Evolutionary conservation across 2,888 invertebrate species (phyloP).

Genomic region (Chalcosyrphus nemorum): DNA sequence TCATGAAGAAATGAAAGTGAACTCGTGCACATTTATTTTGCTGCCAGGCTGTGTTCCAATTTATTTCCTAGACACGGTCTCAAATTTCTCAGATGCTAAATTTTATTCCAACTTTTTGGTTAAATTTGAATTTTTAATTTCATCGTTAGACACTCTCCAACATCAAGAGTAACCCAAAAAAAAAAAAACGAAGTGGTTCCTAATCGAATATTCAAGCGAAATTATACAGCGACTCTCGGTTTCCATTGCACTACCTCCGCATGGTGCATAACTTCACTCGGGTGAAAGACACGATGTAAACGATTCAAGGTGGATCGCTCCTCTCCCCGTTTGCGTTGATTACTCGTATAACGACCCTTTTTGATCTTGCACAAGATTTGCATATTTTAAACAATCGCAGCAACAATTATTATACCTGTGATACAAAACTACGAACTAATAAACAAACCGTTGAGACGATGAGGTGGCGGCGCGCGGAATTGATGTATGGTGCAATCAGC

Average conservation of each 20-base stretch:
- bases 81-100: background rate
- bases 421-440: background rate
- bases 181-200: background rate
- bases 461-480: background rate
- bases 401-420: slow-evolving; percentile 5
- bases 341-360: background rate
- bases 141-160: background rate
- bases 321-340: background rate
- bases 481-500: background rate
- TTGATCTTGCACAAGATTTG: slow-evolving; percentile 19
- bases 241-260: background rate
- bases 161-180: slow-evolving; percentile 9
- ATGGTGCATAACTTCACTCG: background rate
- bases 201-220: slow-evolving; percentile 21
- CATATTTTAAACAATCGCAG: slow-evolving; percentile 23
- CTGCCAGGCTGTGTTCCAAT: background rate
- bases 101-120: background rate
- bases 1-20: slow-evolving; percentile 22
- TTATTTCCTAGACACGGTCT: background rate
- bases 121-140: background rate
- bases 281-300: background rate
- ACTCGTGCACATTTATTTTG: background rate
- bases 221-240: background rate
- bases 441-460: background rate
- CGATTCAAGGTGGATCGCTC: background rate